Base-by-base conservation (phyloP, 1,140 invertebrate genomes). In the Drosophila parabipectinata region DNA sequence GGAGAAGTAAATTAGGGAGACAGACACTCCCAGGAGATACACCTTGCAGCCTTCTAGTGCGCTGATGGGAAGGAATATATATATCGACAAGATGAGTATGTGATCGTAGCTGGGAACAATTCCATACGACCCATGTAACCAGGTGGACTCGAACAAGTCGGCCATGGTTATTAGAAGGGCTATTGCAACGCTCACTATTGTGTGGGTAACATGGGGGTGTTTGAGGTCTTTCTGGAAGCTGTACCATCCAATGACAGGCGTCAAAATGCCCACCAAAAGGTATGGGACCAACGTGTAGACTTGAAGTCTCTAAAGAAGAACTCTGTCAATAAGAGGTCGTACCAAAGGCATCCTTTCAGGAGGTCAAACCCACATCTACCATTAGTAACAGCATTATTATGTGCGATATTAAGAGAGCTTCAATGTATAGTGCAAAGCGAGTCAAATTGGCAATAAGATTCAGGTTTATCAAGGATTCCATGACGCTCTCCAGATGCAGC, bases 21-120 rank as follows among this genome's bases (percentile, higher is more conserved):
- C 50, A 0, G 3, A n/a, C 2, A 60, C 0, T 3, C 57, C 77
- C 5, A 81, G 47, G 0, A 76, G 1, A 10, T 15, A 60, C 0
- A 48, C 21, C 7, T n/a, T 60, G 3, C 60, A 54, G 15, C 39
- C 12, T 4, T 51, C 18, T 4, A 57, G 24, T 14, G 57, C 30
- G 7, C 12, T 39, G 4, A 81, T 48, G 1, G 78, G 78, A 18
- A 82, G 57, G 34, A 64, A 47, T 14, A 69, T 26, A 32, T 82
- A 82, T 0, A 80, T 12, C 14, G 63, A 52, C 7, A 55, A 5
- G 3, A 80, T 48, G 1, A 64, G 32, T 4, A 80, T 41, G 14
- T 77, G 78, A 52, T 82, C 77, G 39, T 69, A 82, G 28, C 9
- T 15, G 9, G 48, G 32, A 1, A 37, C 12, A 4, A 71, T 24